phyloP scores from a whole-genome alignment of 2,797 vertebrate species.

The Alfaro cultratus region DNA sequence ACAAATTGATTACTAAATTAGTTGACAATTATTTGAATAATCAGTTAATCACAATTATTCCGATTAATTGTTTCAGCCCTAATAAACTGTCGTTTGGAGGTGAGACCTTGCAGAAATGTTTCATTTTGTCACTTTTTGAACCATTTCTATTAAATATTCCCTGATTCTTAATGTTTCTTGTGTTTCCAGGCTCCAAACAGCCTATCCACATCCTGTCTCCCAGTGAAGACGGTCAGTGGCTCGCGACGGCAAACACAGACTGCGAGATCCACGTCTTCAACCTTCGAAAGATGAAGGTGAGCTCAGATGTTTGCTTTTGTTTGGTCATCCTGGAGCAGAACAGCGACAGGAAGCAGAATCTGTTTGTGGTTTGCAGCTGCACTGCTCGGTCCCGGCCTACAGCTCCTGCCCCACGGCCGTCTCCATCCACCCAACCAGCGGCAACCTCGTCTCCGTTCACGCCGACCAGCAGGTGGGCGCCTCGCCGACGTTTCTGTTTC shows the following conservation, averaged over 20 bases:
- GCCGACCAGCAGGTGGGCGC: constrained; percentile 90
- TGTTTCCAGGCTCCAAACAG: constrained; percentile 79
- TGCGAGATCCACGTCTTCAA: constrained; percentile 86
- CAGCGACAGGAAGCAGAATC: neutral
- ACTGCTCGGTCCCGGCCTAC: constrained; percentile 88
- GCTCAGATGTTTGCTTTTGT: neutral
- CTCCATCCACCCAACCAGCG: constrained; percentile 86
- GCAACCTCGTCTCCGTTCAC: constrained; percentile 86
- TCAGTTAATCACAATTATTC: no score
- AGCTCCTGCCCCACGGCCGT: constrained; percentile 88
- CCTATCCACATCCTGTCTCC: constrained; percentile 83
- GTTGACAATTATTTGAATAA: no score
- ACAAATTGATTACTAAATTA: no score
- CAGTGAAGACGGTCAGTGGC: constrained; percentile 88
- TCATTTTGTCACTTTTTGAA: no score
- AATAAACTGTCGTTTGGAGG: no score
- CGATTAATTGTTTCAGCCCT: no score
- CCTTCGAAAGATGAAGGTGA: constrained; percentile 85
- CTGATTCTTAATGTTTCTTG: neutral
- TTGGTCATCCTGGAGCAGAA: neutral
- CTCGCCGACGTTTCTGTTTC: neutral
- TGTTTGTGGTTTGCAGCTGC: constrained; percentile 76
- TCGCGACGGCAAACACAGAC: constrained; percentile 83
- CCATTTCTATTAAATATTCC: neutral
- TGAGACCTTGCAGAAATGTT: no score